Base-by-base conservation (phyloP, 2,888 invertebrate species). In the Zygothrica quintamaculata region DNA sequence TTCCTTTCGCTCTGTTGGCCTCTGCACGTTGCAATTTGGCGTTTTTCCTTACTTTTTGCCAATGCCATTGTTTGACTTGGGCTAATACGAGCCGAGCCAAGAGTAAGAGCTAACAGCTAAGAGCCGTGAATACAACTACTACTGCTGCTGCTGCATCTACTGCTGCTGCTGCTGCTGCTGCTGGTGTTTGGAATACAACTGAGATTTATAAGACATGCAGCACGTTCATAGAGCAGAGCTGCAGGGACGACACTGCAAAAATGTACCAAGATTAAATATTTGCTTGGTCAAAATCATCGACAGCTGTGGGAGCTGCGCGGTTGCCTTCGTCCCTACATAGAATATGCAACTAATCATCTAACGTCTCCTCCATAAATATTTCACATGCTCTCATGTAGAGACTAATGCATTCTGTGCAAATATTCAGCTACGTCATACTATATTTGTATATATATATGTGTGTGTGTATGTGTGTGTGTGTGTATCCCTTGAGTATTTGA, bases 331-430 rank as follows among this genome's bases (percentile, higher is more conserved):
- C 55, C 34, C 46, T 48, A 29, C 58, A 58, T 31, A 11, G 64
- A 48, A 85, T 79, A 85, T 79, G 84, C 86, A 79, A 85, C 79
- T 79, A 79, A 79, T 85, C 79, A 79, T 85, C 69, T 82, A 77
- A 82, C 77, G 61, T 79, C 56, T 65, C 76, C 64, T 58, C 68
- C 69, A 85, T 85, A 85, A 79, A 85, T 79, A 73, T 82, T 85
- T 76, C 66, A 78, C 73, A 82, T 79, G 58, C 84, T 82, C 77
- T 67, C 79, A 55, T 72, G 76, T 58, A 58, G 44, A 40, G 60
- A 52, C 70, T 59, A 64, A 73, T 60, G 70, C 74, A 69, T 79
- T 79, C 64, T 65, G 80, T 82, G 84, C 77, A 82, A 79, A 84
- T 71, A 77, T 77, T 64, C 65, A 55, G 51, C 42, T 13, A 7